Evolutionary conservation across 2,888 invertebrate species (phyloP).

Genomic region (Sarcophaga variegata): DNA sequence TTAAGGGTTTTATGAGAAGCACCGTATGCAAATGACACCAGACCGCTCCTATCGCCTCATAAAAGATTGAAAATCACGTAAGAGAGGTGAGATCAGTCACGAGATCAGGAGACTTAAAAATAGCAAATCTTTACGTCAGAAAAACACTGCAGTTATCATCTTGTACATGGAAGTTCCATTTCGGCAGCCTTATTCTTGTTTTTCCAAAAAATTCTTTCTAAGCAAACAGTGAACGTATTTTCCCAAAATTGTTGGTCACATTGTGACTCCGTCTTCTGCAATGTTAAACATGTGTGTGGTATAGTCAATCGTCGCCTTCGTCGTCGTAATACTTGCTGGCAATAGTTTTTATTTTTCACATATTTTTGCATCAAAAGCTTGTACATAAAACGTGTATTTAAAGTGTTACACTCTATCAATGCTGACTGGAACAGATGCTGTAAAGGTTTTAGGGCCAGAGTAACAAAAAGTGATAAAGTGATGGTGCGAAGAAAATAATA

Average conservation of each 20-base stretch:
- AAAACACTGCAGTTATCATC: no score
- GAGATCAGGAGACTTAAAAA: no score
- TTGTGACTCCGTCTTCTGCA: neutral
- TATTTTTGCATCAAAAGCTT: constrained; percentile 36
- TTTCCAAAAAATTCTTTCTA: no score
- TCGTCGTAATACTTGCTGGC: constrained; percentile 2
- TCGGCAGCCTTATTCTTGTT: no score
- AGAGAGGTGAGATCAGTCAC: no score
- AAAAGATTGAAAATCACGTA: no score
- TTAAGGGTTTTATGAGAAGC: no score
- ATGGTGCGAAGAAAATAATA: constrained; percentile 1
- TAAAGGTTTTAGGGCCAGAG: neutral
- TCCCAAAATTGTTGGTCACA: neutral
- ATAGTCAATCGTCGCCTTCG: constrained; percentile 35
- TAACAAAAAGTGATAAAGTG: constrained; percentile 20
- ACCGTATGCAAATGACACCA: no score
- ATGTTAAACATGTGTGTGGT: constrained; percentile 17
- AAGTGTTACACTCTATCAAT: constrained; percentile 46
- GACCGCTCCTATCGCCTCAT: no score
- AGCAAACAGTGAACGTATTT: no score
- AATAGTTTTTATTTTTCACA: constrained; percentile 6
- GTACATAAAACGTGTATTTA: constrained; percentile 56
- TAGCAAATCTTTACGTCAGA: no score
- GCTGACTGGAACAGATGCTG: constrained; percentile 1
- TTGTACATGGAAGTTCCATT: no score